These are phyloP conservation scores for Pangasius larnaudii DNA, from an alignment of 2,797 vertebrate genomes.

Conservation along the genomic window DNA sequence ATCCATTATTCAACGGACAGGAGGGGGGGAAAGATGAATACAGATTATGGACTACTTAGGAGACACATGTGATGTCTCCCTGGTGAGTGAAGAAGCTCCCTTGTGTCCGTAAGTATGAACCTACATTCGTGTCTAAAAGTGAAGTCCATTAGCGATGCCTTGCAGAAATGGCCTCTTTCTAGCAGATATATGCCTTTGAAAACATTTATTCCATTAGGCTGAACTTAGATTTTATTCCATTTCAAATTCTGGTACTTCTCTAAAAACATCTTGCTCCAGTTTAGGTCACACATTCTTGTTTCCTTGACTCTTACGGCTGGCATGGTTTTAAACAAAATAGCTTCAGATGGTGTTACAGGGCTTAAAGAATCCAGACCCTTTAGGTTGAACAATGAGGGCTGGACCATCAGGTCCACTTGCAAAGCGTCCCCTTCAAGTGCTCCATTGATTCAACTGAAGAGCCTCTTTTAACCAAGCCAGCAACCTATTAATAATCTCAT, in stretches of 20 bases:
- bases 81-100: slow-evolving; percentile 44
- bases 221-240: slow-evolving; percentile 51
- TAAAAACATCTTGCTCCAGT: slow-evolving; percentile 33
- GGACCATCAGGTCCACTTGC: slow-evolving; percentile 59
- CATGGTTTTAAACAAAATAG: slow-evolving; percentile 32
- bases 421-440: slow-evolving; percentile 54
- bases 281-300: slow-evolving; percentile 25
- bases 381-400: slow-evolving; percentile 45
- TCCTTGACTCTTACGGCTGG: slow-evolving; percentile 23
- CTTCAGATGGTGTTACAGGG: background rate
- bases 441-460: slow-evolving; percentile 59
- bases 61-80: slow-evolving; percentile 53
- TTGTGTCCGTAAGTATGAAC: slow-evolving; percentile 49
- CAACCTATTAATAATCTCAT: slow-evolving; percentile 56
- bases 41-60: slow-evolving; percentile 63
- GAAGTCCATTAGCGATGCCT: slow-evolving; percentile 59
- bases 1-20: slow-evolving; percentile 65
- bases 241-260: slow-evolving; percentile 37
- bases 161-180: slow-evolving; percentile 53
- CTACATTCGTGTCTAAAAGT: slow-evolving; percentile 59
- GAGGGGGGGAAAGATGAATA: slow-evolving; percentile 47
- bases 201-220: slow-evolving; percentile 57
- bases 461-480: slow-evolving; percentile 55
- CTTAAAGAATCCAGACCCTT: slow-evolving; percentile 38
- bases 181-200: slow-evolving; percentile 52